Evolutionary conservation across 2,113 vertebrate genomes (phyloP).

Genomic region (Rynchops niger): DNA sequence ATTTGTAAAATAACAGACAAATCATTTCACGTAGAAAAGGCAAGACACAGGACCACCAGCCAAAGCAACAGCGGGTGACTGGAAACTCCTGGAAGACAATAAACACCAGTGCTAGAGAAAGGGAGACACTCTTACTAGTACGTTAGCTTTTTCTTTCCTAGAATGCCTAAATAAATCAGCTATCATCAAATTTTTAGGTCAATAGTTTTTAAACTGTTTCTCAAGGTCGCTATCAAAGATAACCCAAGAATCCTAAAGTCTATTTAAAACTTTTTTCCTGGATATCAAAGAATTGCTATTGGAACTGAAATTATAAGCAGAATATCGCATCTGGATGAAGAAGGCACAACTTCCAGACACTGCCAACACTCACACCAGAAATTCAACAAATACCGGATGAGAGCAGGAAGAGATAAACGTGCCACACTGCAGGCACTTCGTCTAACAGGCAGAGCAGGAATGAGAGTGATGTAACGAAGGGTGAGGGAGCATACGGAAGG

Average conservation of each 20-base stretch:
- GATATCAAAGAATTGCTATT: neutral
- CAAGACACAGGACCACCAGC: neutral
- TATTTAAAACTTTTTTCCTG: neutral
- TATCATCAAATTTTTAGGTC: neutral
- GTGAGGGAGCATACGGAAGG: neutral
- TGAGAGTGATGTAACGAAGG: neutral
- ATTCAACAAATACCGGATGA: too few relatives aligned
- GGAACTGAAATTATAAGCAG: neutral
- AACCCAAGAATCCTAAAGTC: neutral
- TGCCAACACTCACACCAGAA: neutral
- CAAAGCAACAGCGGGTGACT: neutral
- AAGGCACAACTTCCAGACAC: neutral
- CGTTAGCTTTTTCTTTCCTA: neutral
- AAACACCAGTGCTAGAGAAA: neutral
- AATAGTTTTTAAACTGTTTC: neutral
- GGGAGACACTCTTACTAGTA: neutral
- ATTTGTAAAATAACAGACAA: neutral
- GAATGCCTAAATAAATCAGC: neutral
- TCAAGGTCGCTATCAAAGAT: neutral
- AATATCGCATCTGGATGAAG: neutral
- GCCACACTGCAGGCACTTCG: neutral
- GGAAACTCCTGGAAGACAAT: neutral
- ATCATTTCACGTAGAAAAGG: neutral
- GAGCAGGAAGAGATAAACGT: neutral
- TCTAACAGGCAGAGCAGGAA: neutral